Percentiles rank a stretch among this genome's conserved stretches.
Evolutionary conservation across 2,797 vertebrate genomes (phyloP).

Genomic region (Rousettus madagascariensis): DNA sequence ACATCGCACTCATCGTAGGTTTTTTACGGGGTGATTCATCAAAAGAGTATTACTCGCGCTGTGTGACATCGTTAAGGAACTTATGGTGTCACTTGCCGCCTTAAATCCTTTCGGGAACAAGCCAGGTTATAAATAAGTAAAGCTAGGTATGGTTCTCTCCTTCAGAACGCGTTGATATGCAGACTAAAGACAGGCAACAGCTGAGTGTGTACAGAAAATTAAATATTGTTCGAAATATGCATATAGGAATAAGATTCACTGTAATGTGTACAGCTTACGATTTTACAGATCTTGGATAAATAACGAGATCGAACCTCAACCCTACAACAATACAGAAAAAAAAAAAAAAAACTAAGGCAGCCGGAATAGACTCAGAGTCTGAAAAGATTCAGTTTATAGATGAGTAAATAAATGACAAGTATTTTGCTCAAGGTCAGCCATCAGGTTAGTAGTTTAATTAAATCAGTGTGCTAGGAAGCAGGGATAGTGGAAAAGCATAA

Average conservation of each 20-base stretch:
- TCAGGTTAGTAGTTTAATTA: slow-evolving; percentile 52
- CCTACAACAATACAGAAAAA: background rate
- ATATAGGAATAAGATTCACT: background rate
- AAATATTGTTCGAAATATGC: background rate
- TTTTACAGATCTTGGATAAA: background rate
- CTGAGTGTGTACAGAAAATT: background rate
- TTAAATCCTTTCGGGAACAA: background rate
- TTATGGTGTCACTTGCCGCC: background rate
- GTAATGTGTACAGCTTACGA: background rate
- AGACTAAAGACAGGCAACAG: slow-evolving; percentile 41
- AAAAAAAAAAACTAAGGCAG: background rate
- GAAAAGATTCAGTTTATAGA: slow-evolving; percentile 13
- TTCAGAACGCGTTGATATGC: background rate
- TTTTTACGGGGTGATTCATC: background rate
- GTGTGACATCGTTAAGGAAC: background rate
- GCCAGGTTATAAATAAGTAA: slow-evolving; percentile 48
- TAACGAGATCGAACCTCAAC: background rate
- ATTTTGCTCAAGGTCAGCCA: slow-evolving; percentile 64
- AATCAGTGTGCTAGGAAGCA: background rate
- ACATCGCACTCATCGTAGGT: background rate
- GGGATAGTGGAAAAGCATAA: background rate
- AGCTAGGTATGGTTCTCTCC: slow-evolving; percentile 18
- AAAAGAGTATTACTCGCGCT: background rate
- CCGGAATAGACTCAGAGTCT: background rate
- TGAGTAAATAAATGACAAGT: slow-evolving; percentile 34